Base-by-base conservation (phyloP, 2,888 invertebrate species). In the Agriopis aurantiaria region DNA sequence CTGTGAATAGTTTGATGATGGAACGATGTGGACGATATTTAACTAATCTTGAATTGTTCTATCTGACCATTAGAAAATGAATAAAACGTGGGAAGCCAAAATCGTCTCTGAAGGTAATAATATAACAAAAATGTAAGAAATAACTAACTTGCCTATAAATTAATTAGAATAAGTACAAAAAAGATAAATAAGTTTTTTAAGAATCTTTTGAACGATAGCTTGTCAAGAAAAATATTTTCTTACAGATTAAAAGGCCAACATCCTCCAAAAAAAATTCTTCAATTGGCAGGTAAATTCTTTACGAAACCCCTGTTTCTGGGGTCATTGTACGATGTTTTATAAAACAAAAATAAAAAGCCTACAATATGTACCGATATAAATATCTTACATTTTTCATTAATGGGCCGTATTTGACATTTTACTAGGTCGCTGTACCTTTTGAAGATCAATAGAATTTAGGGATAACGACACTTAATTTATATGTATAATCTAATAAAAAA, bases 241-340 rank as follows among this genome's bases (percentile, higher is more conserved):
- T 12, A 53, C 41, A 14, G 7, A 51, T 49, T n/a, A 53, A 70
- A 71, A 69, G 68, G 73, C 41, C 71, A 75, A 69, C 62, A 65
- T 52, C 69, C 73, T 67, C 14, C 0, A 55, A 68, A 66, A 51
- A 48, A 56, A 55, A 65, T 63, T 61, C 40, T 40, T 59, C 62
- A 71, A 68, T 70, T 68, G 72, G 49, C 52, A 17, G n/a, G 62
- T 12, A 59, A 67, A 63, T 51, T 33, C 52, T 65, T 61, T 11
- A 58, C 14, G 23, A 43, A 71, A 68, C 49, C 41, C 12, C 23
- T 40, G 57, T 65, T 51, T 56, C 23, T 41, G 63, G 57, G 74
- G 70, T 72, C 64, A 74, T 46, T 72, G 70, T 48, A 64, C 72
- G 43, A 52, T 52, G 65, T 41, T 62, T 55, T 51, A 10, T 48